Conservation (phyloP, 2,797 vertebrate species). For the Erethizon dorsatum region DNA sequence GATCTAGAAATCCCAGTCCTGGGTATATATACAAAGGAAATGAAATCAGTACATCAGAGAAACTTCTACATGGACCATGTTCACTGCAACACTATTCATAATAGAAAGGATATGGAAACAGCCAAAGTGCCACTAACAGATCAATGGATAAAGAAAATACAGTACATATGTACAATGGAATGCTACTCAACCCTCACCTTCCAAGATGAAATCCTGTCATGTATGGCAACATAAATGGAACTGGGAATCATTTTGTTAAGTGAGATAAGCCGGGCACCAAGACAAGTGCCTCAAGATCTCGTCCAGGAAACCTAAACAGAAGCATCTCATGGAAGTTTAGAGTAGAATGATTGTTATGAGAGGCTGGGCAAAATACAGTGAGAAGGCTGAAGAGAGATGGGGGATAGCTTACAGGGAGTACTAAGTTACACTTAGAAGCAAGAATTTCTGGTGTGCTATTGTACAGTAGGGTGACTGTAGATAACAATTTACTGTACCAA, state of each 20-base stretch:
- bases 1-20: neutral
- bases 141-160: neutral
- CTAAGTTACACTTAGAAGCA: neutral
- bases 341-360: neutral
- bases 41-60: neutral
- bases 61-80: neutral
- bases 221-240: neutral
- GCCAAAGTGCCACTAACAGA: neutral
- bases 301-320: neutral
- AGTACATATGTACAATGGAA: too few species aligned
- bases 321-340: too few species aligned
- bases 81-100: neutral
- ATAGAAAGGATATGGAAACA: neutral
- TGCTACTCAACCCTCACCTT: neutral
- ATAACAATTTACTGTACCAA: neutral
- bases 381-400: neutral
- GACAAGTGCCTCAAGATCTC: neutral
- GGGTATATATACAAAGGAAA: neutral
- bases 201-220: neutral
- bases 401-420: neutral
- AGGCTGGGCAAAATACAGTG: neutral
- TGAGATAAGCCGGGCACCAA: neutral
- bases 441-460: neutral
- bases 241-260: neutral
- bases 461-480: too few species aligned